Evolutionary conservation across 2,888 invertebrate genomes (phyloP).

Genomic region (Ophion ellenae): DNA sequence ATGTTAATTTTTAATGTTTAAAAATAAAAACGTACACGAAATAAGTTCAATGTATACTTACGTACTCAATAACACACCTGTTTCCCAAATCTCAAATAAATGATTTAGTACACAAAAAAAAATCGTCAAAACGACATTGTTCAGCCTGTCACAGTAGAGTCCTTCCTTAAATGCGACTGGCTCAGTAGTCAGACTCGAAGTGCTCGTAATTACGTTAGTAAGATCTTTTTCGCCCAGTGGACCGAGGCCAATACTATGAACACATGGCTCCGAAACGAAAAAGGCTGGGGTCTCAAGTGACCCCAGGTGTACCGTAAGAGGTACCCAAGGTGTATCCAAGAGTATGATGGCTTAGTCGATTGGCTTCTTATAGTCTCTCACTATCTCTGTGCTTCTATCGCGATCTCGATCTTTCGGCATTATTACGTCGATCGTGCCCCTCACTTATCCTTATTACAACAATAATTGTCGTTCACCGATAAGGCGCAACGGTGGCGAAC

Average conservation of each 20-base stretch:
- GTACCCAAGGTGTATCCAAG: slow-evolving; percentile 2
- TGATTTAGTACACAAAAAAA: too few species aligned
- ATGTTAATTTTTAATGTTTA: too few species aligned
- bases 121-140: too few species aligned
- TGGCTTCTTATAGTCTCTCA: slow-evolving; percentile 31
- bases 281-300: background rate
- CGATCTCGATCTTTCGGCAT: slow-evolving; percentile 43
- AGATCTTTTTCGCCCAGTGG: background rate
- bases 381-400: slow-evolving; percentile 1
- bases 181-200: background rate
- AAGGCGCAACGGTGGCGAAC: slow-evolving; percentile 18
- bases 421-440: slow-evolving; percentile 51
- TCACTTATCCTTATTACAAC: slow-evolving; percentile 15
- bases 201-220: background rate
- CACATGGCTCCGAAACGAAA: background rate
- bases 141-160: too few species aligned
- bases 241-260: background rate
- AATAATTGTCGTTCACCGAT: slow-evolving; percentile 36
- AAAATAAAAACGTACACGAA: too few species aligned
- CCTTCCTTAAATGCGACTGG: background rate
- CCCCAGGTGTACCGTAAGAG: background rate
- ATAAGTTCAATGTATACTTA: too few species aligned
- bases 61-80: too few species aligned
- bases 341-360: slow-evolving; percentile 48
- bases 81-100: too few species aligned